Evolutionary conservation across 2,113 vertebrate genomes (phyloP).

Genomic region (Stercorarius parasiticus): DNA sequence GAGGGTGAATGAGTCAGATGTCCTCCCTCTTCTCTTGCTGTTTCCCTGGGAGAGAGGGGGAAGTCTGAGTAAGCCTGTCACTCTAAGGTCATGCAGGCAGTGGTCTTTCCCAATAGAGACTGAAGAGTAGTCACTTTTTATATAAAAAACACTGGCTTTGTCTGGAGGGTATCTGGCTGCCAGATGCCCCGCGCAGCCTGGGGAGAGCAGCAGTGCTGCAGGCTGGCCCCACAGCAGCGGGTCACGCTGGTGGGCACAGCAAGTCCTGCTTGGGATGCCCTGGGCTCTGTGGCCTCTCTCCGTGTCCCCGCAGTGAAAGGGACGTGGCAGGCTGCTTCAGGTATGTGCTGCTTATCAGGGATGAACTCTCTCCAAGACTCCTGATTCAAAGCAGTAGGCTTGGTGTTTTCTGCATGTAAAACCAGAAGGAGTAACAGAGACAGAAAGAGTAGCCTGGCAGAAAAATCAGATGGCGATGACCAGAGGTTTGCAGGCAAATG

Average conservation of each 20-base stretch:
- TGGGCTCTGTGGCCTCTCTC: neutral
- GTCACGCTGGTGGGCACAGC: neutral
- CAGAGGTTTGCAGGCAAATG: neutral
- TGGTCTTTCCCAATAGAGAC: neutral
- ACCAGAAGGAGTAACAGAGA: neutral
- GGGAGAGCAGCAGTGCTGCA: neutral
- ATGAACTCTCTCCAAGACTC: accelerated
- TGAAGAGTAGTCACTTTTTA: neutral
- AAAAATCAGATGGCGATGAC: neutral
- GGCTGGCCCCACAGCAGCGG: neutral
- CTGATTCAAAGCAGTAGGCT: neutral
- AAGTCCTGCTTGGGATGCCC: neutral
- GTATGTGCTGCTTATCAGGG: neutral
- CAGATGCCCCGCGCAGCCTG: accelerated
- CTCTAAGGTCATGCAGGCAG: neutral
- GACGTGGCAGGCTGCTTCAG: neutral
- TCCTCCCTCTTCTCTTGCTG: neutral
- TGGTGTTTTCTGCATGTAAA: neutral
- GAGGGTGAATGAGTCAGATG: neutral
- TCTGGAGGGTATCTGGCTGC: neutral
- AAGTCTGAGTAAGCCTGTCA: neutral
- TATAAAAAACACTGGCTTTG: neutral
- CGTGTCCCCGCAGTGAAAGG: neutral
- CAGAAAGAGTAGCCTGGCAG: neutral
- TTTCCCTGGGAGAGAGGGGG: neutral